Base-by-base conservation (phyloP, 2,888 invertebrate species). In the Syritta pipiens region DNA sequence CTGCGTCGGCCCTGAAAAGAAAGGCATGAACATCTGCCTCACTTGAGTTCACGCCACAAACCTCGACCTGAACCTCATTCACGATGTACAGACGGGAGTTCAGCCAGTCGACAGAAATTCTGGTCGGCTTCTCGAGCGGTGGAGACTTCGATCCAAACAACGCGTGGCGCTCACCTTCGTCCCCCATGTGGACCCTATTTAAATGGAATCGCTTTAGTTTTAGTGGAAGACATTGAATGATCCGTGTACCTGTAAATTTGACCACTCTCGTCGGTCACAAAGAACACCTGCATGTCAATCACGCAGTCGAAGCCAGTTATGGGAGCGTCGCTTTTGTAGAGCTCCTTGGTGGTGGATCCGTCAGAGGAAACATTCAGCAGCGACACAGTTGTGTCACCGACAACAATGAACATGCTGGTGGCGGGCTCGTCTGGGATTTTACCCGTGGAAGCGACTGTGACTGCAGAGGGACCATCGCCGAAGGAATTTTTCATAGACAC, bases 101-200 rank as follows among this genome's bases (percentile, higher is more conserved):
- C 28, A 98, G 89, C 97, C 97, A 98, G 88, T 98, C 98, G 0
- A 97, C 92, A 1, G 95, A 94, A 5, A 96, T 85, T 81, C 93
- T 93, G 49, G 93, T 86, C 0, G 95, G 94, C 69, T 91, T 91
- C 85, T 93, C 93, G 49, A 91, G 83, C 4, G 81, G 12, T 7
- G 91, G 90, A 49, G 90, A 90, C 42, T 91, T 89, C 0, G 93
- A 91, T 1, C 91, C 90, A 0, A 93, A 88, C 32, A 94, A 91
- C 3, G 90, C 83, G 35, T 83, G 82, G 24, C 83, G 82, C 57
- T 83, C 82, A 4, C 42, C 53, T 6, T 82, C 68, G 26, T 82
- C 79, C 17, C 74, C 72, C 44, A 84, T 59, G 7, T 81, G 49
- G 60, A 79, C 49, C 9, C 68, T 81, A n/a, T 37, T 44, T 12